Percentiles rank a stretch among this genome's conserved stretches.
Conservation (phyloP, 2,113 vertebrate species). For the Cairina moschata region DNA sequence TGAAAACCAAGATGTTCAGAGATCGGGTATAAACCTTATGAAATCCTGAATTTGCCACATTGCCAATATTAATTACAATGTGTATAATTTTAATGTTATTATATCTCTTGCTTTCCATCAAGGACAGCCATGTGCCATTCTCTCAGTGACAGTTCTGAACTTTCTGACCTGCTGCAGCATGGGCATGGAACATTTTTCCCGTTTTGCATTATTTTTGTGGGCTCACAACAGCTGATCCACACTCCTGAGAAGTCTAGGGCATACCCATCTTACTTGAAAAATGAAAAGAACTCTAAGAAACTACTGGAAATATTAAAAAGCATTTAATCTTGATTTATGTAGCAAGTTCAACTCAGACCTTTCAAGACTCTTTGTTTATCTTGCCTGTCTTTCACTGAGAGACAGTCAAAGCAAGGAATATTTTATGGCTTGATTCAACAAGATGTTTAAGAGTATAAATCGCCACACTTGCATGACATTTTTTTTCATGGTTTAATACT, state of each 20-base stretch:
- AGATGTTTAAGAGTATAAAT: not conserved
- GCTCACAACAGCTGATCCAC: not conserved
- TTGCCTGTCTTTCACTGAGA: not conserved
- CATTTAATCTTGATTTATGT: not conserved
- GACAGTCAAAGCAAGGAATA: constrained; percentile 11
- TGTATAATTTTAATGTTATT: not conserved
- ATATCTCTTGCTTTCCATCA: not conserved
- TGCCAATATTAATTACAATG: not conserved
- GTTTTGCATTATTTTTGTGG: not conserved
- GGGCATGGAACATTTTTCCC: not conserved
- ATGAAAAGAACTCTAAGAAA: not conserved
- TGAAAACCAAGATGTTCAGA: not conserved
- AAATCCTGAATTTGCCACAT: not conserved
- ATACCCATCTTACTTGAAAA: not conserved
- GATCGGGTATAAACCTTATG: not conserved
- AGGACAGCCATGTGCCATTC: not conserved
- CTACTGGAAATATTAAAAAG: not conserved
- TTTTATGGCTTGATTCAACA: not conserved
- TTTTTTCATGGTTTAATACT: not conserved
- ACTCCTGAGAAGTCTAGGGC: not conserved
- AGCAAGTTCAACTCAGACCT: not conserved
- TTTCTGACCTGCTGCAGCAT: not conserved
- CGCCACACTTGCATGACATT: not conserved
- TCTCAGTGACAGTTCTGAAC: not conserved
- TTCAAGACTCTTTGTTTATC: not conserved